Evolutionary conservation across 2,888 invertebrate genomes (phyloP), one percentile per base, ranked within the genome.

Genomic region (Lamellibrachia columna): DNA sequence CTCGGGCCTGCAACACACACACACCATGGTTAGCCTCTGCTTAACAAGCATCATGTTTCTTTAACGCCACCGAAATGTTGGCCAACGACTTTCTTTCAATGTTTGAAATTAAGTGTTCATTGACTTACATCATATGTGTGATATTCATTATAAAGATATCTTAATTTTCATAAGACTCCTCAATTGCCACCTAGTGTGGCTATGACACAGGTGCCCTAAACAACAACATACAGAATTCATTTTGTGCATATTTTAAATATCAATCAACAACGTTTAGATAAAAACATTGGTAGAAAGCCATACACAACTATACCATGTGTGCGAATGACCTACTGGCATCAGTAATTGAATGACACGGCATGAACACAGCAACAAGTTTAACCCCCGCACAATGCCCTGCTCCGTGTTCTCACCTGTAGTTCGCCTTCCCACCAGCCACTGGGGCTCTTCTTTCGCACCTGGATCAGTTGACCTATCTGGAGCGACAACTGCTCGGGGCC

Each of bases 361-460:
- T 91, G 28, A 52, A 91, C 28, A 52, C 7, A 53, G 52, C 52
- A 53, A 6, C 40, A 91, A 91, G 53, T 53, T 91, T 91, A 91
- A 15, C 53, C 90, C 15, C 90, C n/a, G 15, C 52, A 91, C 52
- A 15, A 28, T 91, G 9, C 53, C 22, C 6, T 91, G 52, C 40
- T 40, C 40, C 7, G 53, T 91, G 40, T 0, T 15, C 91, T 52
- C 95, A 97, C 99, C 97, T 99, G 99, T 91, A 99, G 97, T 97
- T 99, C 99, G 1, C 99, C 99, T 97, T 99, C 99, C 99, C 99
- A 99, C 99, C 99, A 99, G 52, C 99, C 99, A 92, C 98, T 98
- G 95, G 98, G 98, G 0, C 99, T 98, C 96, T 99, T 99, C 97
- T 99, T 99, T 52, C 99, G 97, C n/a, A 99, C 98, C 97, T 98